phyloP scores from a whole-genome alignment of 1,140 invertebrate species.

The Trypoxylus dichotomus region DNA sequence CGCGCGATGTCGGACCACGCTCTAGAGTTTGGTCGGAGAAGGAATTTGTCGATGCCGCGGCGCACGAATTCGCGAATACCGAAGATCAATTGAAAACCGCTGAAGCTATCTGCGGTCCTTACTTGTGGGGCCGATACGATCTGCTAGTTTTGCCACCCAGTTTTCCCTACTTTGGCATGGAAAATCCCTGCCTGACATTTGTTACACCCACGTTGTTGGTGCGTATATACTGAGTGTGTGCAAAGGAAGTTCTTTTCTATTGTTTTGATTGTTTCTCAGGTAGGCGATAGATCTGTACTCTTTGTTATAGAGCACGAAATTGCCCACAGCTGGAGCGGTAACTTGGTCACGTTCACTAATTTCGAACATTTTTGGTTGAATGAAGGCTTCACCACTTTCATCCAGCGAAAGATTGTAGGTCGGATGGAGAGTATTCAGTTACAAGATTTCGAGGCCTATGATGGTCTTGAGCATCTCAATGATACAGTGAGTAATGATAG shows the following conservation, averaged over 20 bases:
- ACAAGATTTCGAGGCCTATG: slow-evolving; percentile 79
- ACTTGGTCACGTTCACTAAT: slow-evolving; percentile 89
- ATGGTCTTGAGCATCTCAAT: slow-evolving; percentile 39
- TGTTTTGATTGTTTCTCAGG: slow-evolving; percentile 54
- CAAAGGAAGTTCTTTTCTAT: background rate
- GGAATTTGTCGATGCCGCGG: slow-evolving; percentile 80
- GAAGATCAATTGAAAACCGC: slow-evolving; percentile 82
- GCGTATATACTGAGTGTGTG: slow-evolving; percentile 42
- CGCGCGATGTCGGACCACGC: slow-evolving; percentile 72
- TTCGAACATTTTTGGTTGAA: slow-evolving; percentile 83
- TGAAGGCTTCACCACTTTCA: slow-evolving; percentile 75
- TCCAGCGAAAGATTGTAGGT: slow-evolving; percentile 84
- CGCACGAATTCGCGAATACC: slow-evolving; percentile 87
- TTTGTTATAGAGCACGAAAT: slow-evolving; percentile 94
- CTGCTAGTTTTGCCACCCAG: slow-evolving; percentile 89
- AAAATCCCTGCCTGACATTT: slow-evolving; percentile 96
- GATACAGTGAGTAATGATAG: slow-evolving; percentile 29
- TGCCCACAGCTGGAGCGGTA: slow-evolving; percentile 95
- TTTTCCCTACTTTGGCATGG: slow-evolving; percentile 96
- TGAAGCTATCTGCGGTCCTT: slow-evolving; percentile 78
- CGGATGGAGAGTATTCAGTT: slow-evolving; percentile 66
- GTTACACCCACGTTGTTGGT: slow-evolving; percentile 86
- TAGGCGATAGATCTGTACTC: slow-evolving; percentile 87
- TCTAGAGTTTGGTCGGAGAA: slow-evolving; percentile 89
- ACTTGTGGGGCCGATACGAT: slow-evolving; percentile 88